Evolutionary conservation across 1,140 invertebrate species (phyloP).

Genomic region (Acromyrmex heyeri): DNA sequence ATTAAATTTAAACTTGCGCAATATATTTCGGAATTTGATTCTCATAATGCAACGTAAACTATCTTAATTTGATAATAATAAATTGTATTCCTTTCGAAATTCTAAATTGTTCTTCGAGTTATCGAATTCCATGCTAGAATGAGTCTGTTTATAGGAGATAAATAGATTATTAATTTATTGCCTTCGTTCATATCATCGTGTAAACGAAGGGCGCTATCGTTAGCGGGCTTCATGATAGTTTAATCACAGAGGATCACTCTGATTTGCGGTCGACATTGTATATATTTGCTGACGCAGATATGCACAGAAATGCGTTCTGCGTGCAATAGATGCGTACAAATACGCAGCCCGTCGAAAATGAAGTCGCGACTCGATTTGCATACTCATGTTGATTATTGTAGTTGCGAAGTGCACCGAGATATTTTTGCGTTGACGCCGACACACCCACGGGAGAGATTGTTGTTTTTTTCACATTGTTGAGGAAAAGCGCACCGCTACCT

Average conservation of each 20-base stretch:
- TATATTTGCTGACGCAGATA: background rate
- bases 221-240: conserved; percentile 15
- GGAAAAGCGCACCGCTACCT: background rate
- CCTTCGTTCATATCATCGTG: background rate
- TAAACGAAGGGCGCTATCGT: background rate
- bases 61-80: background rate
- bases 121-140: background rate
- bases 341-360: background rate
- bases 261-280: conserved; percentile 2
- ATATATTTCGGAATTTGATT: conserved; percentile 9
- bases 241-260: conserved; percentile 6
- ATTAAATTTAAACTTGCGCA: background rate
- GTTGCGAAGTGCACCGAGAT: background rate
- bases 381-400: conserved; percentile 9
- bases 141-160: background rate
- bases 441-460: conserved; percentile 27
- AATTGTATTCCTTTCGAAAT: background rate
- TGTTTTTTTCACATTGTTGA: background rate
- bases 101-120: background rate
- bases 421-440: conserved; percentile 2
- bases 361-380: conserved; percentile 27
- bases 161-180: background rate
- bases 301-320: background rate
- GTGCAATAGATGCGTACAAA: background rate
- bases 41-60: background rate